Base-by-base conservation (phyloP, 2,888 invertebrate genomes). In the Clunio marinus region DNA sequence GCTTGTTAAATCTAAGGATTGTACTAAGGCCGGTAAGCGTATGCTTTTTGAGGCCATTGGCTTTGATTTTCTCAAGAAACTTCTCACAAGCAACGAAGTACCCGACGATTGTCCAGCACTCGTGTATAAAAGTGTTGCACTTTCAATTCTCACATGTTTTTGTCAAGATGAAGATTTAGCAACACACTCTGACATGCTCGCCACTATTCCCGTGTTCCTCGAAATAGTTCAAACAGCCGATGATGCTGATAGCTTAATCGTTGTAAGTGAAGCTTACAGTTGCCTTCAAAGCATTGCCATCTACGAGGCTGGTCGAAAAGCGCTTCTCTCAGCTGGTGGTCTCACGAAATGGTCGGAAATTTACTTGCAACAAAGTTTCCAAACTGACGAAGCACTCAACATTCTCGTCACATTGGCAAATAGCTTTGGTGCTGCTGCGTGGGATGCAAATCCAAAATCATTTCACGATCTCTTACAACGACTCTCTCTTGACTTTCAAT, bases 1-100 rank as follows among this genome's bases (percentile, higher is more conserved):
- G 78, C 79, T 93, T 67, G 88, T 94, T 41, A 91, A 91, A 77
- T 87, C 88, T 71, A 89, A 89, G 75, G 90, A 93, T 74, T 90
- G 92, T 76, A 86, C 84, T 73, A 80, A 86, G 8, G 81, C 84
- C n/a, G 86, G 86, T n/a, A 90, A 89, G 76, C 88, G 87, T 74
- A 83, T 88, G 32, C 81, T 96, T 1, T 93, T 95, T 74, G 91
- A 94, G 80, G 91, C 93, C 1, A 92, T 96, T 73, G 95, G 95
- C 22, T 89, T 92, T 73, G 86, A 88, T 71, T 96, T 95, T 77
- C 78, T 96, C 62, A 87, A 88, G 75, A 88, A 91, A 73, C 79
- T 96, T 65, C 79, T 96, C 27, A 85, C 87, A 51, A 87, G 88
- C 71, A 83, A 86, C 72, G 85, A 87, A 75, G 85, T 90, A 22